Percentiles rank a stretch among this genome's conserved stretches.
Conservation (phyloP, 1,140 invertebrate species). For the Brachionus asplanchnoidis region DNA sequence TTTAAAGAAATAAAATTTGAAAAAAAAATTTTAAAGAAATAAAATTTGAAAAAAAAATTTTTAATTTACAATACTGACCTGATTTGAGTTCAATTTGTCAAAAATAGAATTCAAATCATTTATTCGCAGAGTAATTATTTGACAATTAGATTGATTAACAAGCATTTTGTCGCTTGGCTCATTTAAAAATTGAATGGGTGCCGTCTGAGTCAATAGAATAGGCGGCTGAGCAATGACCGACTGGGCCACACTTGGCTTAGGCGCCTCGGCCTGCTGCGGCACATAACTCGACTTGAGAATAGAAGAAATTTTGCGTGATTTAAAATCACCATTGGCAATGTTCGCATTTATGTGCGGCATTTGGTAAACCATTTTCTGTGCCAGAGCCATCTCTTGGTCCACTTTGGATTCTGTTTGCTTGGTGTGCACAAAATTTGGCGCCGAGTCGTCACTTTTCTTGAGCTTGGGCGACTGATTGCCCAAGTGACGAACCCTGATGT, state of each 20-base stretch:
- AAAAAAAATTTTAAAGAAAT: no score
- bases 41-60: background rate
- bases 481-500: background rate
- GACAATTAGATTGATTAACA: background rate
- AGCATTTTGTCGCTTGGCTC: background rate
- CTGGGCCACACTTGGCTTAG: background rate
- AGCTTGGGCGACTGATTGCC: background rate
- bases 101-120: slow-evolving; percentile 16
- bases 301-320: slow-evolving; percentile 17
- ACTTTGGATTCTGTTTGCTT: background rate
- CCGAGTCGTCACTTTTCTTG: background rate
- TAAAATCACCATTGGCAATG: background rate
- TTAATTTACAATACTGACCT: background rate
- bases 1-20: no score
- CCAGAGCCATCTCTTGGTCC: background rate
- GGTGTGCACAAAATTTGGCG: background rate
- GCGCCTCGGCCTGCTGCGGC: background rate
- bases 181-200: background rate
- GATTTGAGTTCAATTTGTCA: background rate
- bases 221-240: background rate
- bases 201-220: background rate
- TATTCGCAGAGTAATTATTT: slow-evolving; percentile 6
- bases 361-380: background rate
- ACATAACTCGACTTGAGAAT: background rate
- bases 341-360: background rate